Evolutionary conservation across 2,797 vertebrate genomes (phyloP).

Genomic region (Parauchenoglanis ngamensis): DNA sequence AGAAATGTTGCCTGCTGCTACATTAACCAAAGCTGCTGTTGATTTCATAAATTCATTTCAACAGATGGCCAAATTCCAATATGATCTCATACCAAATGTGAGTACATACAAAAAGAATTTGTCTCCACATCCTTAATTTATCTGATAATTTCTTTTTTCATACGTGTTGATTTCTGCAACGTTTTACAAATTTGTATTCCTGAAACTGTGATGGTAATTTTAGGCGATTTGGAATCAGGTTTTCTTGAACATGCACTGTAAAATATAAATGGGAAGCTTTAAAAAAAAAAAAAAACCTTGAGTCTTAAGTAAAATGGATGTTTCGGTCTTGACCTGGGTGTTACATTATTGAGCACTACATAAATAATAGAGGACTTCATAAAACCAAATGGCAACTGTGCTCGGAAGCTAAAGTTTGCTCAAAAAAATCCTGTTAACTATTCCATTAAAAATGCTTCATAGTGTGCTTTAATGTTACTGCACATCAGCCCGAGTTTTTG

Average conservation of each 20-base stretch:
- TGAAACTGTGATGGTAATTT: background rate
- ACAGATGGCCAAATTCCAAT: background rate
- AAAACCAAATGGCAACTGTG: conserved; percentile 62
- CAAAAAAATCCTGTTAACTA: conserved; percentile 44
- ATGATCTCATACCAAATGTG: background rate
- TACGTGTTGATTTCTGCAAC: background rate
- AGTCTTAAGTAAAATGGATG: conserved; percentile 17
- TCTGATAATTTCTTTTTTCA: too few relatives aligned
- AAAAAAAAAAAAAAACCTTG: background rate
- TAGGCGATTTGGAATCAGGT: background rate
- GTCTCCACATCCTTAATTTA: background rate
- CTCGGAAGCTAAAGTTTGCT: conserved; percentile 46
- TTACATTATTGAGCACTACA: conserved; percentile 29
- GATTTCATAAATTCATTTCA: background rate
- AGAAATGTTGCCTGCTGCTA: background rate
- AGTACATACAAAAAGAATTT: background rate
- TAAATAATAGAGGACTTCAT: conserved; percentile 64
- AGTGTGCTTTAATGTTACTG: background rate
- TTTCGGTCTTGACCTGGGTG: conserved; percentile 22
- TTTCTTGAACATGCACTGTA: background rate
- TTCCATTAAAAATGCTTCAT: conserved; percentile 1
- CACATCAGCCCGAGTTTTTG: background rate
- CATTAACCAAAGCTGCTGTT: background rate
- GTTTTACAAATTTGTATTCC: background rate
- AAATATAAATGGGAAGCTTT: conserved; percentile 35